Percentiles rank a stretch among this genome's conserved stretches.
Conservation (phyloP, 2,888 invertebrate species). For the Heliothis peltigera region DNA sequence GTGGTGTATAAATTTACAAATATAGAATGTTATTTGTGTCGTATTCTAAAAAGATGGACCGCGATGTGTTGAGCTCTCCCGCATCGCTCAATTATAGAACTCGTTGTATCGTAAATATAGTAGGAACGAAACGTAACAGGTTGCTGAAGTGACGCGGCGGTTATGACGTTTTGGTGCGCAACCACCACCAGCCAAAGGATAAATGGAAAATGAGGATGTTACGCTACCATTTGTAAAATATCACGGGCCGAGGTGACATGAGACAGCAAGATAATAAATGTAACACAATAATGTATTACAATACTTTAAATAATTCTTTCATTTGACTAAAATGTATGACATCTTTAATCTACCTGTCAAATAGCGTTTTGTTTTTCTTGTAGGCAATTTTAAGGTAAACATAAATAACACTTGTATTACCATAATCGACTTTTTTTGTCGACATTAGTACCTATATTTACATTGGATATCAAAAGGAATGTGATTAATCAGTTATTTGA, state of each 20-base stretch:
- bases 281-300: conserved; percentile 45
- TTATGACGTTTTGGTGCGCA: conserved; percentile 73
- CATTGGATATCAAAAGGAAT: conserved; percentile 24
- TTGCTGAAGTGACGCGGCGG: conserved; percentile 64
- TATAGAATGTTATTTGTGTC: conserved; percentile 90
- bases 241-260: conserved; percentile 58
- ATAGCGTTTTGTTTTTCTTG: conserved; percentile 42
- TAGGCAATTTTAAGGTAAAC: conserved; percentile 4
- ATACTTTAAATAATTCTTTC: conserved; percentile 43
- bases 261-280: conserved; percentile 49
- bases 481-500: conserved; percentile 61
- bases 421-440: conserved; percentile 18
- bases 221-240: conserved; percentile 78
- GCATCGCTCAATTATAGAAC: conserved; percentile 90
- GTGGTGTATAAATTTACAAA: conserved; percentile 88
- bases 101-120: conserved; percentile 80
- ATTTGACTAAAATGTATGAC: conserved; percentile 35
- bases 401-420: conserved; percentile 22
- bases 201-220: conserved; percentile 69
- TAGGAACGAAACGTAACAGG: conserved; percentile 77
- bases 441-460: conserved; percentile 11
- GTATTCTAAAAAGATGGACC: conserved; percentile 90
- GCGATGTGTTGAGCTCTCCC: conserved; percentile 90
- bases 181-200: conserved; percentile 59
- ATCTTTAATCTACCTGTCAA: conserved; percentile 44